Evolutionary conservation across 2,888 invertebrate species (phyloP).

Genomic region (Platypus cylindrus): DNA sequence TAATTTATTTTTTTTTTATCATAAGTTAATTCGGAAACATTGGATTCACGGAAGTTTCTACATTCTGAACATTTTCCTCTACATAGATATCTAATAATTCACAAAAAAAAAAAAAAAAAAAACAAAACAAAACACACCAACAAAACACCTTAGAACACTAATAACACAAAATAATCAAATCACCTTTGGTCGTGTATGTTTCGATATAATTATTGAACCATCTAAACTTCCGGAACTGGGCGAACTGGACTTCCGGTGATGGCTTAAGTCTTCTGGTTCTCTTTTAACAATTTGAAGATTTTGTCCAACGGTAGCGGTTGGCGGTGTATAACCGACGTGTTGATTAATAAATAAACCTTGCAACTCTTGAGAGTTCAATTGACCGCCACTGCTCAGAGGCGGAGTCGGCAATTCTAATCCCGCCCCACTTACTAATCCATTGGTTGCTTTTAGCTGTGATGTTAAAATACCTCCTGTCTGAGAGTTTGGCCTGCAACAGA

Average conservation of each 20-base stretch:
- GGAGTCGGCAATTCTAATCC: conserved; percentile 40
- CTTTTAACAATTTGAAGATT: conserved; percentile 62
- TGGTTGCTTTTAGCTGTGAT: conserved; percentile 56
- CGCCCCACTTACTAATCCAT: conserved; percentile 58
- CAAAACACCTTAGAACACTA: conserved; percentile 14
- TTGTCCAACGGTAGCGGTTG: conserved; percentile 35
- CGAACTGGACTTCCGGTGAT: conserved; percentile 50
- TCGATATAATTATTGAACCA: conserved; percentile 46
- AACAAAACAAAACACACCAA: conserved; percentile 12
- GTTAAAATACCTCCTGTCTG: conserved; percentile 43
- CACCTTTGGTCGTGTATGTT: conserved; percentile 46
- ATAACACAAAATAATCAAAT: conserved; percentile 23
- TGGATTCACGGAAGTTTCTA: no score
- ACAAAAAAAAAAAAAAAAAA: conserved; percentile 5
- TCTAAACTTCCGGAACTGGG: conserved; percentile 36
- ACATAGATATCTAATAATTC: no score
- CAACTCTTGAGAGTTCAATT: conserved; percentile 48
- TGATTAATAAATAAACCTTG: conserved; percentile 44
- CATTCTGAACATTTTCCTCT: no score
- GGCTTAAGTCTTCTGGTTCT: conserved; percentile 71
- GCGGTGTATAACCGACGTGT: conserved; percentile 47
- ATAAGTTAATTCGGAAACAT: no score
- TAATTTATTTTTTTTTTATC: no score
- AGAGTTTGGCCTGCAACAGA: conserved; percentile 36
- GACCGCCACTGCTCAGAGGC: conserved; percentile 36